Evolutionary conservation across 2,888 invertebrate genomes (phyloP).

Genomic region (Philhelius pedissequus): DNA sequence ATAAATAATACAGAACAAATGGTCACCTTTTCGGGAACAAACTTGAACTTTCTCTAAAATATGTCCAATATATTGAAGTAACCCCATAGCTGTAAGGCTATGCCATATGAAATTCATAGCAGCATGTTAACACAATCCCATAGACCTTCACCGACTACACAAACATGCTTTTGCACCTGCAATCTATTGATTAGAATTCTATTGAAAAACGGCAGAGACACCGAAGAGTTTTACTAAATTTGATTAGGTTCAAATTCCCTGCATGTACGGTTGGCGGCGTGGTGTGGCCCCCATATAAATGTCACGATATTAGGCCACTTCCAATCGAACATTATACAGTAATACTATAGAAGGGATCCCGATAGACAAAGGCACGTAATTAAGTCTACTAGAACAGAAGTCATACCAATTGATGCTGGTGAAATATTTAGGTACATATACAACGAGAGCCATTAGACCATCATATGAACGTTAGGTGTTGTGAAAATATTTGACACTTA

Average conservation of each 20-base stretch:
- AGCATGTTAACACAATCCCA: too few species aligned
- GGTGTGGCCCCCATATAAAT: background rate
- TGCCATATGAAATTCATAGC: too few species aligned
- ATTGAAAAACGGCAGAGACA: background rate
- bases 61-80: too few species aligned
- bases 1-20: too few species aligned
- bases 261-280: background rate
- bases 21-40: too few species aligned
- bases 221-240: conserved; percentile 34
- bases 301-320: conserved; percentile 4
- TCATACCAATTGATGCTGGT: conserved; percentile 7
- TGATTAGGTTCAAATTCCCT: conserved; percentile 24
- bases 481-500: background rate
- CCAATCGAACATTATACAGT: background rate
- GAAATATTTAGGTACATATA: background rate
- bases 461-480: background rate
- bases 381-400: too few species aligned
- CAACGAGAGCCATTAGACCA: background rate
- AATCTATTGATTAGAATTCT: conserved; percentile 47
- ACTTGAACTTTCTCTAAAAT: too few species aligned
- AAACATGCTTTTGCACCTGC: conserved; percentile 7
- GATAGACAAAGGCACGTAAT: too few species aligned
- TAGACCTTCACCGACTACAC: too few species aligned
- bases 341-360: too few species aligned
- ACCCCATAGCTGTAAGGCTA: too few species aligned